Evolutionary conservation across 2,888 invertebrate genomes (phyloP), one percentile per base, ranked within the genome.

Genomic region (Diarsia rubi): DNA sequence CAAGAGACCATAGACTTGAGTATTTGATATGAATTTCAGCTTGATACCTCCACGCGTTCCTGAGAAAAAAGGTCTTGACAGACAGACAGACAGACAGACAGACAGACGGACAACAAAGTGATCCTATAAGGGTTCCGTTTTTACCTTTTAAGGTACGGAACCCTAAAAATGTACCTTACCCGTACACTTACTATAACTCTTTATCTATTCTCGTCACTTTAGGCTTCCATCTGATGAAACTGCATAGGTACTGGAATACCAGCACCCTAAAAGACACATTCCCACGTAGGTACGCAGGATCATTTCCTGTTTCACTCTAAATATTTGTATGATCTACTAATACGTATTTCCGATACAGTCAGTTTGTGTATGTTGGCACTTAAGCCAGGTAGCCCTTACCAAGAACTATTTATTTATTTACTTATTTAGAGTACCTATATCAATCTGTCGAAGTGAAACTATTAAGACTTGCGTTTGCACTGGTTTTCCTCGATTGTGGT

Each of bases 281-380:
- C 59, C 16, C 60, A 74, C 42, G 52, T 52, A 74, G 27, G 52
- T 52, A 75, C 75, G 67, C 75, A 81, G 11, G 27, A 37, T 42
- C 37, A 52, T 69, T 67, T 72, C 66, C 78, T 59, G 71, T 69
- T 27, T n/a, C 14, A 64, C 4, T 42, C 59, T 71, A 82, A 82
- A 82, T 80, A 80, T 82, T 82, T 78, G n/a, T 66, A 57, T 63
- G 52, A 82, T 64, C 82, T 45, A 68, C 21, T 76, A 60, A 31
- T 76, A 75, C 52, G 45, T 64, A 76, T 75, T 37, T 67, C 63
- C 49, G 21, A 81, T 68, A 3, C 27, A 59, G 14, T 69, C 24
- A 67, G 72, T 80, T 78, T 82, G 42, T 82, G 42, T 80, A 67
- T 60, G 49, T 80, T 80, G 83, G 80, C 83, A 45, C 57, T 69